Conservation (phyloP, 2,113 vertebrate species). For the Riparia riparia region DNA sequence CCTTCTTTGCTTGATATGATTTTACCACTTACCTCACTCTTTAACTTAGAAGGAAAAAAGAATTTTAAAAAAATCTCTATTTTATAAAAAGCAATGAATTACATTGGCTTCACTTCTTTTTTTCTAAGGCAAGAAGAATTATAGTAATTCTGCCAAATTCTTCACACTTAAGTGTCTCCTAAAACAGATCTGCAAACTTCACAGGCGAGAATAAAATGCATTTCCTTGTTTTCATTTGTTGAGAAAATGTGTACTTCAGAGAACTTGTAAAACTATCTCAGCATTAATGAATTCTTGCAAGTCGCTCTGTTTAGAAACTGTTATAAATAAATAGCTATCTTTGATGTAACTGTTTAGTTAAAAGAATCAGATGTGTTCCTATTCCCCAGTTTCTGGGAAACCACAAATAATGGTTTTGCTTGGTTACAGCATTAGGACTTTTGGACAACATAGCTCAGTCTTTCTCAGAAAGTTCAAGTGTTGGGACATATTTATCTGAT, state of each 20-base stretch:
- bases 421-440: neutral
- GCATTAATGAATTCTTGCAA: neutral
- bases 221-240: neutral
- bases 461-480: neutral
- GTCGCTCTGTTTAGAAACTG: neutral
- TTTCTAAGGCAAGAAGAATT: neutral
- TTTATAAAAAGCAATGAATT: neutral
- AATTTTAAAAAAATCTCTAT: neutral
- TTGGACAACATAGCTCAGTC: neutral
- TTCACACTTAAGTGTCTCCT: neutral
- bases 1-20: neutral
- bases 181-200: neutral
- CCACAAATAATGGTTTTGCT: neutral
- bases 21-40: neutral
- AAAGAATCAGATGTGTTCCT: neutral
- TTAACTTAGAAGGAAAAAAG: neutral
- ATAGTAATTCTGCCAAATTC: neutral
- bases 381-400: neutral
- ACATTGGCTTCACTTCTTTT: neutral
- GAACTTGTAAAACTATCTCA: neutral
- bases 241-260: neutral
- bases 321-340: neutral
- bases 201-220: neutral
- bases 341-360: neutral
- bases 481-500: neutral